Percentiles rank a stretch among this genome's conserved stretches.
These are phyloP conservation scores for Noctilio leporinus DNA, from an alignment of 2,113 vertebrate genomes.

Conservation along the genomic window DNA sequence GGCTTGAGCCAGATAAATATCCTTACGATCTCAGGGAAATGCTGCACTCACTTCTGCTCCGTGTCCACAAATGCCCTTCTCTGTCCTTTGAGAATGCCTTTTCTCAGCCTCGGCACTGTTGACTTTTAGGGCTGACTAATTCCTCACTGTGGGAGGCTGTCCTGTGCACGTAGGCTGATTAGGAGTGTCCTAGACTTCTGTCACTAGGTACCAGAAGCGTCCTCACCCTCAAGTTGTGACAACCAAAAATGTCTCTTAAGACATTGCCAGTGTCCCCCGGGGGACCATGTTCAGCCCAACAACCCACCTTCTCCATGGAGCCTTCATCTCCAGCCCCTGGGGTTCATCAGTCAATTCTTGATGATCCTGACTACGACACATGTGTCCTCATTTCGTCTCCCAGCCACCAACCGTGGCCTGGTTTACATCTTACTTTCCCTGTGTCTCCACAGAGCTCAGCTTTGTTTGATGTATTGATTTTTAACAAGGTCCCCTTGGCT, in stretches of 20 bases:
- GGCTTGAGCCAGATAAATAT: background rate
- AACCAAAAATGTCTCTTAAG: background rate
- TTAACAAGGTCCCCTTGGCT: background rate
- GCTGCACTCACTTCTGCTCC: background rate
- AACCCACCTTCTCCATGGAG: background rate
- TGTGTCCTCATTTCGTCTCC: background rate
- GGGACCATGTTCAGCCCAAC: background rate
- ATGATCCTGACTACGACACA: background rate
- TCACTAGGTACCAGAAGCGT: background rate
- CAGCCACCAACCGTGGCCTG: background rate
- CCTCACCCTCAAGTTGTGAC: background rate
- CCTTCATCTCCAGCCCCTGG: background rate
- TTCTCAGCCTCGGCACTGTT: accelerated
- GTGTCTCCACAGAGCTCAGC: background rate
- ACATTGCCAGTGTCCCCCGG: background rate
- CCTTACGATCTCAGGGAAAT: background rate
- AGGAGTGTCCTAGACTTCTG: background rate
- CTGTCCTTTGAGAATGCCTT: background rate
- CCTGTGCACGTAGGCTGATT: background rate
- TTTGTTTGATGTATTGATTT: background rate
- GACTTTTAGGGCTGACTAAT: background rate
- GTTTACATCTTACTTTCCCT: background rate
- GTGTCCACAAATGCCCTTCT: background rate
- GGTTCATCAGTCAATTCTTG: background rate
- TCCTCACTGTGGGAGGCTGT: no score